A percentile compares a stretch with the other conserved stretches of the same genome.
Conservation (phyloP, 2,113 vertebrate species). For the Gorilla gorilla region DNA sequence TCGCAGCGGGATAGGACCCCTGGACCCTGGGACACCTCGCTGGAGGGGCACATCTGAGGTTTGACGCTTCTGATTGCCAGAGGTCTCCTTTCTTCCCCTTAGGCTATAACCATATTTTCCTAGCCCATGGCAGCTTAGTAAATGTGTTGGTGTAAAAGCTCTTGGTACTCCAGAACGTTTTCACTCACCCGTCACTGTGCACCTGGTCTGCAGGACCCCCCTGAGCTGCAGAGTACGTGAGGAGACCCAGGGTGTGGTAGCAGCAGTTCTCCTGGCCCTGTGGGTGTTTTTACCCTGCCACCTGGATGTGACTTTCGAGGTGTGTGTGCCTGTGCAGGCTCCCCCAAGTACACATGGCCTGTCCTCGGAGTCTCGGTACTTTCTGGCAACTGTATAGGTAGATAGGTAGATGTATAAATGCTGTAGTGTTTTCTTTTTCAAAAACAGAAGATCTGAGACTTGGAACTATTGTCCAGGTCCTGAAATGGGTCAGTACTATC, state of each 20-base stretch:
- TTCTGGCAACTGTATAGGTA: fast-evolving
- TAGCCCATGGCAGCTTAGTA: not conserved
- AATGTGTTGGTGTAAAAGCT: not conserved
- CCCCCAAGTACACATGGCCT: not conserved
- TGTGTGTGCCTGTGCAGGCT: not conserved
- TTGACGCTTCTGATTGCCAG: not conserved
- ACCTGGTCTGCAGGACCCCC: fast-evolving
- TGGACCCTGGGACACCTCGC: fast-evolving
- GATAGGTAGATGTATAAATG: too few species aligned
- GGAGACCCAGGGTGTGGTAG: fast-evolving
- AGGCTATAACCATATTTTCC: not conserved
- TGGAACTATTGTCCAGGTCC: not conserved
- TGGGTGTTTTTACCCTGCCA: fast-evolving
- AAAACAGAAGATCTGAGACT: not conserved
- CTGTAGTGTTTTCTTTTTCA: not conserved
- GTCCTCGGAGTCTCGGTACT: not conserved
- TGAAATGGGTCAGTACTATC: fast-evolving
- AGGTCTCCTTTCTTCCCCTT: not conserved
- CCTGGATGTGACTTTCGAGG: not conserved
- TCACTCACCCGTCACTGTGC: too few species aligned
- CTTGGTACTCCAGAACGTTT: not conserved
- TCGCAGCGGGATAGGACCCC: not conserved
- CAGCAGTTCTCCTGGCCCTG: not conserved
- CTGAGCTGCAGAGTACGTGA: fast-evolving
- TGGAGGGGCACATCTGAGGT: not conserved